These are phyloP conservation scores for Bombus sibiricus DNA, from an alignment of 1,140 invertebrate species.

Conservation along the genomic window DNA sequence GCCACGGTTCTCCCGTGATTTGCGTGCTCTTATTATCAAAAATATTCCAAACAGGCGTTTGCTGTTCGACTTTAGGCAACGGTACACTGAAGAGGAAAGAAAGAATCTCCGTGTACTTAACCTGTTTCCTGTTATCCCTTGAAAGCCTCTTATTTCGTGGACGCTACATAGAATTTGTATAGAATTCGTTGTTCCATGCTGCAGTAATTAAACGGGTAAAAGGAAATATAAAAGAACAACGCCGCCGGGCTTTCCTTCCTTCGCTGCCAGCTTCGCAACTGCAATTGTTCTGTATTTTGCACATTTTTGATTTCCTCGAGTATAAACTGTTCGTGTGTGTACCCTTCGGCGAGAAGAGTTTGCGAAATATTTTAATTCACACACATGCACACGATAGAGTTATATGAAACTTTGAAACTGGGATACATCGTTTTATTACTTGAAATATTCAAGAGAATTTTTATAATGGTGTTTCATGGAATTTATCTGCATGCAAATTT, in stretches of 20 bases:
- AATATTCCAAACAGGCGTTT: constrained; percentile 2
- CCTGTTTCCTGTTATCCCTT: constrained; percentile 41
- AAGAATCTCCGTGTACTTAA: constrained; percentile 41
- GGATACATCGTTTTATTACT: no score
- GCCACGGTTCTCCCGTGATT: neutral
- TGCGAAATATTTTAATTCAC: neutral
- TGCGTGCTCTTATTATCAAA: neutral
- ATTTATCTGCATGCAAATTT: neutral
- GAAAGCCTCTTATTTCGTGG: constrained; percentile 37
- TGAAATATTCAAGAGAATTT: neutral
- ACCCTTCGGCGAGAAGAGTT: neutral
- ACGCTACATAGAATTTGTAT: constrained; percentile 24
- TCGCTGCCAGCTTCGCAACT: neutral
- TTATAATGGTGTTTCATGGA: neutral
- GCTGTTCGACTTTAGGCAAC: constrained; percentile 15
- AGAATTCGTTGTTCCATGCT: constrained; percentile 35
- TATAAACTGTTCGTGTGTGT: neutral
- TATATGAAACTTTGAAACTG: no score
- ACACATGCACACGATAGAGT: no score
- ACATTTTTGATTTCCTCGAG: constrained; percentile 8
- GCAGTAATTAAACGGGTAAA: constrained; percentile 42
- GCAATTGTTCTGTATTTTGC: constrained; percentile 16
- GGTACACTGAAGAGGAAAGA: neutral
- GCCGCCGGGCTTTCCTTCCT: neutral
- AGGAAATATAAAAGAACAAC: constrained; percentile 13